Base-by-base conservation (phyloP, 2,797 vertebrate genomes). In the Holocentrus rufus region DNA sequence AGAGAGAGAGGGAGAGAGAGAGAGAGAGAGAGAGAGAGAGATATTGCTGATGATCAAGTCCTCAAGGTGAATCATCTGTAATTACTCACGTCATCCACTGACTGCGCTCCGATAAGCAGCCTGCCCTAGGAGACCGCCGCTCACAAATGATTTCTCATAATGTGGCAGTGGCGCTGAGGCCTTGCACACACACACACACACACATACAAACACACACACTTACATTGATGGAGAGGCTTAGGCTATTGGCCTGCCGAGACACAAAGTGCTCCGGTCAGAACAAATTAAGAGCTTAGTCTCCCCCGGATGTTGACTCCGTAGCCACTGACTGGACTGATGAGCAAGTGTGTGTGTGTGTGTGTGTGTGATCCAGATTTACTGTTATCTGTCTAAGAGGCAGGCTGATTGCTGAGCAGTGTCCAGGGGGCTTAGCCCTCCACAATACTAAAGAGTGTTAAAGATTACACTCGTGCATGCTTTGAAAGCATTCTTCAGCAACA, bases 61-160 rank as follows among this genome's bases (percentile, higher is more conserved):
- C 95, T 97, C 95, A 95, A 97, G 94, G 95, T 96, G 96, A 97
- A 97, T 97, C 94, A 95, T 95, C 93, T 94, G 93, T 96, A 97
- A 97, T 98, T 97, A 97, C 95, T 97, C 95, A 95, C 94, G 95
- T 96, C 94, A 92, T 92, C 94, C 94, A 71, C 93, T 94, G 95
- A 96, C 95, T 96, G 95, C 94, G 94, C 85, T 95, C 93, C 92
- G 93, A 94, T 94, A 93, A 95, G 95, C 93, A 94, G 95, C 94
- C 94, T 92, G 95, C 94, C 94, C 95, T 94, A 93, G 93, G 92
- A 92, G 93, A 94, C 94, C 89, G 94, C 92, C 92, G 92, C 93
- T 93, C 94, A 95, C 94, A 96, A 97, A 96, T 95, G 93, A 97
- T 97, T 96, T 96, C 91, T 95, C 95, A 95, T 96, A 97, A 97